Conservation (phyloP, 2,797 vertebrate genomes). For the Cossypha caffra region DNA sequence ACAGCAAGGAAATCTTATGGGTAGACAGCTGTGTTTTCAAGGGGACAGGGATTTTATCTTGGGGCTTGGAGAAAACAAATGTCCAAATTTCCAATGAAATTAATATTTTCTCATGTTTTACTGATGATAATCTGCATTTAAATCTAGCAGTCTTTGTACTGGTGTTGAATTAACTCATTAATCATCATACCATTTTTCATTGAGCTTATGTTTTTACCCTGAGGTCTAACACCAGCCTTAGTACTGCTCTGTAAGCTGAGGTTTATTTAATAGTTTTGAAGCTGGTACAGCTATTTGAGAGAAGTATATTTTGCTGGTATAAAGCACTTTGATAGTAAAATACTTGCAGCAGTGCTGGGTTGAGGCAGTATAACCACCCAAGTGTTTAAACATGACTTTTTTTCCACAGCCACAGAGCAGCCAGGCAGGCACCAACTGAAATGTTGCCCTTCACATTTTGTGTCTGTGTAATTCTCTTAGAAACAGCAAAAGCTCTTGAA, state of each 20-base stretch:
- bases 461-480: neutral
- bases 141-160: neutral
- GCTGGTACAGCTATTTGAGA: neutral
- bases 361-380: neutral
- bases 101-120: neutral
- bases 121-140: neutral
- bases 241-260: neutral
- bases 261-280: neutral
- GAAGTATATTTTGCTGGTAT: neutral
- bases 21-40: neutral
- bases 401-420: neutral
- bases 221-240: neutral
- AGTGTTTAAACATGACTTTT: neutral
- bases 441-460: neutral
- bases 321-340: neutral
- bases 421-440: neutral
- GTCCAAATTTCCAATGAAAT: neutral
- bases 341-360: neutral
- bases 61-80: neutral
- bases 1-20: rapidly evolving
- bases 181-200: neutral
- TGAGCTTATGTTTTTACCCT: neutral
- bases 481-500: neutral
- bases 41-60: neutral
- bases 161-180: neutral